phyloP scores from a whole-genome alignment of 2,113 vertebrate species.

The Epinephelus fuscoguttatus region DNA sequence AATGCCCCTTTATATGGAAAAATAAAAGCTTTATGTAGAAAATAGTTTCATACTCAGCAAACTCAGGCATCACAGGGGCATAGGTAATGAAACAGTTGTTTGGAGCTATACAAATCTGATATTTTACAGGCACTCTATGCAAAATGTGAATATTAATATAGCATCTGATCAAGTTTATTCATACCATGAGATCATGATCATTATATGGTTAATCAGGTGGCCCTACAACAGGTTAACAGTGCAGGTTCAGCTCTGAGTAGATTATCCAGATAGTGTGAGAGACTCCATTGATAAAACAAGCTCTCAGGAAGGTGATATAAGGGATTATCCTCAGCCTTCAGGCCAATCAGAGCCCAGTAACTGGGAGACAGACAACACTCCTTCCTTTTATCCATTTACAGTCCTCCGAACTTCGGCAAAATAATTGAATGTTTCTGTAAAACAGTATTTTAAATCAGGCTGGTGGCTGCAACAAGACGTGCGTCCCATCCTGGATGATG shows the following conservation, averaged over 20 bases:
- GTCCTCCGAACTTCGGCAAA: not conserved
- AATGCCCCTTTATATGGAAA: no score
- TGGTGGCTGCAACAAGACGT: not conserved
- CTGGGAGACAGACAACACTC: not conserved
- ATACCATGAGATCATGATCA: no score
- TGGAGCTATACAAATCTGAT: not conserved
- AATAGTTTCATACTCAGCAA: no score
- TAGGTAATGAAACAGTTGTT: no score
- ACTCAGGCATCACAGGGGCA: no score
- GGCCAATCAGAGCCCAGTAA: not conserved
- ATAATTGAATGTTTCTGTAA: not conserved
- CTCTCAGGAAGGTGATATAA: conserved; percentile 4
- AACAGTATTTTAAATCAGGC: not conserved
- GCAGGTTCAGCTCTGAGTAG: conserved; percentile 3
- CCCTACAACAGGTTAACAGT: no score
- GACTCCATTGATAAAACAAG: conserved; percentile 48
- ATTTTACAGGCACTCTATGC: not conserved
- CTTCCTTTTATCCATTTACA: not conserved
- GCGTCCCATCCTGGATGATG: not conserved
- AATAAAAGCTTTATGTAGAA: no score
- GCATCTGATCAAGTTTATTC: not conserved
- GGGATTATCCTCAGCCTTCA: conserved; percentile 19
- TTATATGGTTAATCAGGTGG: not conserved
- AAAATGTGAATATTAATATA: not conserved
- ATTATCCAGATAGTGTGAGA: conserved; percentile 8